These are phyloP conservation scores for Meiosimyza decipiens DNA, from an alignment of 2,888 invertebrate genomes.

Conservation along the genomic window DNA sequence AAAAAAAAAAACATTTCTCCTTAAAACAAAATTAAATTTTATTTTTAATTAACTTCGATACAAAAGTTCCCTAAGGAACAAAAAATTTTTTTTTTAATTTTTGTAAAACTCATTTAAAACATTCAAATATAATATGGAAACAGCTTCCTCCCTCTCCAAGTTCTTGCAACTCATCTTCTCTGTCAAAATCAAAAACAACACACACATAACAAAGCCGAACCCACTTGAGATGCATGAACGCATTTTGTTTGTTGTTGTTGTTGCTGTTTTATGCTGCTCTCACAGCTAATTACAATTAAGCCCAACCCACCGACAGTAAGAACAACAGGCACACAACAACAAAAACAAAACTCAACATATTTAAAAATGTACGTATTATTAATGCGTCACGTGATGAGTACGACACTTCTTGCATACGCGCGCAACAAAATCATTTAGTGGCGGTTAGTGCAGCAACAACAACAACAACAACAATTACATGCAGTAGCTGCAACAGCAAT, in stretches of 20 bases:
- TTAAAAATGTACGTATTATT: slow-evolving; percentile 2
- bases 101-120: too few relatives aligned
- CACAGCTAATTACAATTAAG: slow-evolving; percentile 28
- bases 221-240: neutral
- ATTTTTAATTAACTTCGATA: slow-evolving; percentile 16
- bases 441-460: neutral
- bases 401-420: slow-evolving; percentile 24
- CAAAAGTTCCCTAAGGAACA: too few relatives aligned
- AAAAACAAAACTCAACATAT: neutral
- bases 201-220: neutral
- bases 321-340: neutral
- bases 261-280: neutral
- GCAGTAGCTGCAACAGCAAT: neutral
- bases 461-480: neutral
- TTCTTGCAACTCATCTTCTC: neutral
- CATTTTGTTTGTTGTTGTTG: neutral
- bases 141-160: neutral
- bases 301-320: slow-evolving; percentile 12
- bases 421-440: neutral
- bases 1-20: neutral
- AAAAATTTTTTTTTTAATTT: slow-evolving; percentile 1
- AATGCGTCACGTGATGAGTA: slow-evolving; percentile 17
- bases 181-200: neutral
- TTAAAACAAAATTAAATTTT: too few relatives aligned
- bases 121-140: neutral